Evolutionary conservation across 2,113 vertebrate species (phyloP).

Genomic region (Piaya cayana): DNA sequence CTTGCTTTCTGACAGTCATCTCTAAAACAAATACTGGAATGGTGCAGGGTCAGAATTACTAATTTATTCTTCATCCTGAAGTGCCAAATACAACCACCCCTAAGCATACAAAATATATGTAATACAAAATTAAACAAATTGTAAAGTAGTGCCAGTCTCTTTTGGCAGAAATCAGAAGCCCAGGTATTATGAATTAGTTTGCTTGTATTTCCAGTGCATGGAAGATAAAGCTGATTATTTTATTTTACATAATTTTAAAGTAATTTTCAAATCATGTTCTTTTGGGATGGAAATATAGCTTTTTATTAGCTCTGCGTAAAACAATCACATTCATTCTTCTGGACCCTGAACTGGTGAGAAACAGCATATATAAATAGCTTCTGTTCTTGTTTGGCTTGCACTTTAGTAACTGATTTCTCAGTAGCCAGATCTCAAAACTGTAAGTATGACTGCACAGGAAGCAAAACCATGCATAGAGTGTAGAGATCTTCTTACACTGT

Average conservation of each 20-base stretch:
- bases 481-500: slow-evolving; percentile 25
- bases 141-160: not conserved
- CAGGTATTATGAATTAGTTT: not conserved
- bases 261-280: not conserved
- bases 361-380: not conserved
- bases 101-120: not conserved
- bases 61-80: slow-evolving; percentile 18
- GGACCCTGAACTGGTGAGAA: slow-evolving; percentile 33
- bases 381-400: slow-evolving; percentile 6
- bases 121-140: not conserved
- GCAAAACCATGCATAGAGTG: slow-evolving; percentile 55
- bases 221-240: not conserved
- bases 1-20: slow-evolving; percentile 23
- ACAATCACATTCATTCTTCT: slow-evolving; percentile 34
- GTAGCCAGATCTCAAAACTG: slow-evolving; percentile 72
- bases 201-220: not conserved
- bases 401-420: slow-evolving; percentile 70
- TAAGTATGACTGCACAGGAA: slow-evolving; percentile 53
- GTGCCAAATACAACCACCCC: slow-evolving; percentile 1
- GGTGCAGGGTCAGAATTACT: slow-evolving; percentile 27
- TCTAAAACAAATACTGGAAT: slow-evolving; percentile 63
- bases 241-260: not conserved
- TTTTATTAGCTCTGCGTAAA: slow-evolving; percentile 25
- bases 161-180: not conserved
- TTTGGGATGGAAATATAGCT: not conserved